Conservation (phyloP, 2,888 invertebrate species). For the Mimachlamys varia region DNA sequence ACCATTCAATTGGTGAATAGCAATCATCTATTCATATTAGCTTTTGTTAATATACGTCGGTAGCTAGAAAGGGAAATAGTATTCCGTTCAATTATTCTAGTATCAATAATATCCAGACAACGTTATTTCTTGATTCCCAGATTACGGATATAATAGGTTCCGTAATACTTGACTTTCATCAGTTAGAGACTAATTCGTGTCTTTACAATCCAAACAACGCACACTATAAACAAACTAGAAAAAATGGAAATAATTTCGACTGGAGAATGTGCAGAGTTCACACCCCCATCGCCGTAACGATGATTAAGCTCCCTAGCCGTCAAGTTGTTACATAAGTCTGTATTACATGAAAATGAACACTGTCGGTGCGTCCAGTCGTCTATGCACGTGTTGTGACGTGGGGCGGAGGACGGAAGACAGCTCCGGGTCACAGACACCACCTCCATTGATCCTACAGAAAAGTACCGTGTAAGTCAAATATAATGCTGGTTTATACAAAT, state of each 20-base stretch:
- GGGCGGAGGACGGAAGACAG: background rate
- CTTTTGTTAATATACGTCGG: too few relatives aligned
- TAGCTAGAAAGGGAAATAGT: too few relatives aligned
- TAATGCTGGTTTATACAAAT: too few relatives aligned
- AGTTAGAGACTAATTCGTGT: background rate
- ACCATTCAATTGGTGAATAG: too few relatives aligned
- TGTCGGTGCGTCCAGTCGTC: slow-evolving; percentile 8
- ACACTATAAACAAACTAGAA: background rate
- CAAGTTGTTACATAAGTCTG: background rate
- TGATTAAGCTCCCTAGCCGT: background rate
- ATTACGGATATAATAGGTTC: too few relatives aligned
- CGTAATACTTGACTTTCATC: background rate
- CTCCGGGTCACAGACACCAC: background rate
- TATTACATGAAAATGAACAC: background rate
- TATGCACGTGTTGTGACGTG: background rate
- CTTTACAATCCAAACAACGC: background rate
- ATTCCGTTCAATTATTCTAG: too few relatives aligned
- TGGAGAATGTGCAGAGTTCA: background rate
- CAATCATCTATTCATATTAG: too few relatives aligned
- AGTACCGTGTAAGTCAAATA: background rate
- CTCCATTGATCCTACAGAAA: background rate
- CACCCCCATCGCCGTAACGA: background rate
- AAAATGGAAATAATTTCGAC: background rate
- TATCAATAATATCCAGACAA: too few relatives aligned
- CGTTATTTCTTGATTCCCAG: too few relatives aligned